Evolutionary conservation across 2,113 vertebrate species (phyloP).

Genomic region (Platichthys stellatus): DNA sequence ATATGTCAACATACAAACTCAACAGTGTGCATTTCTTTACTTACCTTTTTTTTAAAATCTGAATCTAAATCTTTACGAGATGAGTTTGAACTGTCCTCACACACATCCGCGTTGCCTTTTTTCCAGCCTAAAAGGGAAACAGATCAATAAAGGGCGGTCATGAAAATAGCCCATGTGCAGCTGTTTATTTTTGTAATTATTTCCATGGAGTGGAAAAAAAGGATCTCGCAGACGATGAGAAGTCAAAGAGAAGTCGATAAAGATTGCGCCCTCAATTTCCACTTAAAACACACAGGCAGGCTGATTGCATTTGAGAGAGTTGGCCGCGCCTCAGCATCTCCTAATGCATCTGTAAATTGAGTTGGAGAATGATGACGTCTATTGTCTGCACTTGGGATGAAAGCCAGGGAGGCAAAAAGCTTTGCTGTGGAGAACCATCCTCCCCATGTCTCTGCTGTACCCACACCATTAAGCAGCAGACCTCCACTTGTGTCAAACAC

Average conservation of each 20-base stretch:
- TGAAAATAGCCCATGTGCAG: slow-evolving; percentile 15
- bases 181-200: slow-evolving; percentile 18
- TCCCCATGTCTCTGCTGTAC: slow-evolving; percentile 34
- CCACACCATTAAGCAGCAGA: slow-evolving; percentile 57
- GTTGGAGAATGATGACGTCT: slow-evolving; percentile 78
- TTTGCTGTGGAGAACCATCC: slow-evolving; percentile 48
- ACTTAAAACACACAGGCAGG: slow-evolving; percentile 71
- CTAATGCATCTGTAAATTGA: slow-evolving; percentile 80
- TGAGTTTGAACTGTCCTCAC: neutral
- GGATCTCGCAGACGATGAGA: slow-evolving; percentile 15
- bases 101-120: slow-evolving; percentile 1
- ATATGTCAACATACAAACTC: neutral
- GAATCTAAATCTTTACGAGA: slow-evolving; percentile 26
- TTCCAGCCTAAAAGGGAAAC: slow-evolving; percentile 38
- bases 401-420: slow-evolving; percentile 65
- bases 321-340: slow-evolving; percentile 74
- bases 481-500: slow-evolving; percentile 49
- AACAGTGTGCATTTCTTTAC: slow-evolving; percentile 13
- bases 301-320: slow-evolving; percentile 77
- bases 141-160: slow-evolving; percentile 6
- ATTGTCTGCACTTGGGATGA: slow-evolving; percentile 71
- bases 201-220: slow-evolving; percentile 11
- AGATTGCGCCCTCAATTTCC: slow-evolving; percentile 69
- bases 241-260: slow-evolving; percentile 62
- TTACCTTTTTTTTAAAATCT: slow-evolving; percentile 32